Conservation (phyloP, 2,888 invertebrate species). For the Euzetes globulus region DNA sequence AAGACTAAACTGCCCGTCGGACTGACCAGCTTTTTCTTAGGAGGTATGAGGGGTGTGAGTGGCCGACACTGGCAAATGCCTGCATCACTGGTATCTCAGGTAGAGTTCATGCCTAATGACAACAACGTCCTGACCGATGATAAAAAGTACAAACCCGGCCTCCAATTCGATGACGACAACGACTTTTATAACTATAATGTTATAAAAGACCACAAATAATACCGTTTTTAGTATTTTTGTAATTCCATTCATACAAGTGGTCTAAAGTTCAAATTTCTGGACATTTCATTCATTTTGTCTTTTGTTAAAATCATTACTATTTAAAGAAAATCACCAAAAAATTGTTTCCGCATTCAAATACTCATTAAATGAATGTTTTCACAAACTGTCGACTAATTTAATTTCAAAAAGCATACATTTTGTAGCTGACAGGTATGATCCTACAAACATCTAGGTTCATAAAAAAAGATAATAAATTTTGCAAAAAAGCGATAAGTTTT, state of each 20-base stretch:
- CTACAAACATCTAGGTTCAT: too few relatives aligned
- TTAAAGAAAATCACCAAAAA: too few relatives aligned
- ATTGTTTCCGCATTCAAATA: too few relatives aligned
- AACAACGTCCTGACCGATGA: background rate
- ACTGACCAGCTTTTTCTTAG: conserved; percentile 34
- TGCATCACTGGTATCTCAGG: conserved; percentile 12
- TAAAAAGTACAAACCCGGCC: background rate
- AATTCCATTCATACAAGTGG: background rate
- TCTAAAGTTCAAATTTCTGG: background rate
- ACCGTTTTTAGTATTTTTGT: background rate
- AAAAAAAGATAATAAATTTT: too few relatives aligned
- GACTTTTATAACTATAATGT: conserved; percentile 22
- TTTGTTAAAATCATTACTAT: too few relatives aligned
- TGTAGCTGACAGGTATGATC: too few relatives aligned
- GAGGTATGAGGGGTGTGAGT: conserved; percentile 34
- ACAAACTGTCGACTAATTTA: too few relatives aligned
- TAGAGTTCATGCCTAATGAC: conserved; percentile 34
- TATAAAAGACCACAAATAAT: conserved; percentile 6
- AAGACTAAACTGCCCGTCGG: conserved; percentile 37
- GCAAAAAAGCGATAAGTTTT: too few relatives aligned
- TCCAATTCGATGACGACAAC: conserved; percentile 11
- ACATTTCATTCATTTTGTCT: too few relatives aligned
- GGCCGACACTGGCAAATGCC: conserved; percentile 36
- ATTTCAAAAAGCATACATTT: too few relatives aligned
- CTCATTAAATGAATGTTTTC: too few relatives aligned